Base-by-base conservation (phyloP, 2,888 invertebrate genomes). In the Vanessa cardui region DNA sequence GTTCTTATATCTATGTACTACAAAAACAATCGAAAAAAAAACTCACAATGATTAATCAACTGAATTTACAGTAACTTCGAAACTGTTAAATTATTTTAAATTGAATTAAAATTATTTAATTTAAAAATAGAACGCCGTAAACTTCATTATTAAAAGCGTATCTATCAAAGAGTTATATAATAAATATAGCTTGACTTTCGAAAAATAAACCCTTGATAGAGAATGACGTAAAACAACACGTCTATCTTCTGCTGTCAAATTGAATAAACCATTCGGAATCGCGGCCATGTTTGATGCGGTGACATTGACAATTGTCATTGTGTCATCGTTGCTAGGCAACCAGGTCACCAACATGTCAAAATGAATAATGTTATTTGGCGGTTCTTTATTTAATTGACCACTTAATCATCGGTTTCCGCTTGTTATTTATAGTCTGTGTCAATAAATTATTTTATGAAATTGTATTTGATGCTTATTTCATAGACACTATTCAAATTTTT, bases 181-280 rank as follows among this genome's bases (percentile, higher is more conserved):
- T 12, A 39, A 39, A 39, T 39, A 39, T 39, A 4, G 39, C 12
- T 12, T 12, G 39, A 39, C 66, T 49, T n/a, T 20, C 2, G 33
- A 62, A 69, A 54, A 69, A 62, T 12, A 12, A 39, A 12, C 9
- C 4, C 9, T 12, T 12, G 39, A 39, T 12, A 39, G 12, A 39
- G 39, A 68, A 66, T 63, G 64, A 69, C 52, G 66, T 74, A 73
- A 72, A 79, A 65, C 54, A 69, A 78, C 75, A 81, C 63, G 60
- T 69, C 64, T 21, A 31, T 39, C 75, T 26, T 77, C 58, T 39
- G 61, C 62, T 76, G 78, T 78, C 77, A 72, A 66, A 66, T 75
- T 78, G 76, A 78, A 81, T 80, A 82, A 83, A 82, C 79, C 70
- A 72, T 64, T 60, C 74, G 52, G 21, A 50, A 31, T 31, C 50